Percentiles rank a stretch among this genome's conserved stretches.
Conservation (phyloP, 2,888 invertebrate genomes). For the Coenonympha glycerion region DNA sequence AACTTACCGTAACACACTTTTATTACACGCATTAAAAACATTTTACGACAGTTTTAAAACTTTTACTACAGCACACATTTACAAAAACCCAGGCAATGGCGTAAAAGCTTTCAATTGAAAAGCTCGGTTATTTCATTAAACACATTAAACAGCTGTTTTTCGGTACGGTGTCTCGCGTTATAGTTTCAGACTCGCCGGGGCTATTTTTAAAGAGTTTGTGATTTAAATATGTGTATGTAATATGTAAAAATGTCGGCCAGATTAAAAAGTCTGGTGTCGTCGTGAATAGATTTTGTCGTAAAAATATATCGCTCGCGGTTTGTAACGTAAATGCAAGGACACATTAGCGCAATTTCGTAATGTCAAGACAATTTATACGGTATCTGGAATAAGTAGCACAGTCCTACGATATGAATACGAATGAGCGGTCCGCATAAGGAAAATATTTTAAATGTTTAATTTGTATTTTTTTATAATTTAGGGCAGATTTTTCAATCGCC, state of each 20-base stretch:
- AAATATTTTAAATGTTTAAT: no score
- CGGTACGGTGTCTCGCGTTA: not conserved
- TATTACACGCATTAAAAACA: constrained; percentile 40
- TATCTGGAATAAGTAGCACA: not conserved
- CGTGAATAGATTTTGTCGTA: constrained; percentile 41
- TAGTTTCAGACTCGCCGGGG: not conserved
- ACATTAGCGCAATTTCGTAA: constrained; percentile 27
- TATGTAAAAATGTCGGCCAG: constrained; percentile 11
- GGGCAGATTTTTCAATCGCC: no score
- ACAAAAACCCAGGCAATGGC: not conserved
- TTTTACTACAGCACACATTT: constrained; percentile 35
- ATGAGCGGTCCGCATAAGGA: no score
- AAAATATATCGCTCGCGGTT: constrained; percentile 43
- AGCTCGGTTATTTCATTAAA: not conserved
- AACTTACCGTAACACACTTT: constrained; percentile 38
- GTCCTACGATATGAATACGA: no score
- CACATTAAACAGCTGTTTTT: not conserved
- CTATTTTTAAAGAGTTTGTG: constrained; percentile 9
- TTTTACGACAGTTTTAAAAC: constrained; percentile 41
- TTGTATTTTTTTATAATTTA: no score
- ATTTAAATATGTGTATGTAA: no score
- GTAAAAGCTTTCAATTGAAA: not conserved
- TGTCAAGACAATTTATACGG: constrained; percentile 15
- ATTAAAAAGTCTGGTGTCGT: constrained; percentile 25
- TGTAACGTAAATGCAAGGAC: constrained; percentile 38